Percentiles rank a stretch among this genome's conserved stretches.
phyloP scores from a whole-genome alignment of 1,140 invertebrate genomes.

The Pissodes strobi region DNA sequence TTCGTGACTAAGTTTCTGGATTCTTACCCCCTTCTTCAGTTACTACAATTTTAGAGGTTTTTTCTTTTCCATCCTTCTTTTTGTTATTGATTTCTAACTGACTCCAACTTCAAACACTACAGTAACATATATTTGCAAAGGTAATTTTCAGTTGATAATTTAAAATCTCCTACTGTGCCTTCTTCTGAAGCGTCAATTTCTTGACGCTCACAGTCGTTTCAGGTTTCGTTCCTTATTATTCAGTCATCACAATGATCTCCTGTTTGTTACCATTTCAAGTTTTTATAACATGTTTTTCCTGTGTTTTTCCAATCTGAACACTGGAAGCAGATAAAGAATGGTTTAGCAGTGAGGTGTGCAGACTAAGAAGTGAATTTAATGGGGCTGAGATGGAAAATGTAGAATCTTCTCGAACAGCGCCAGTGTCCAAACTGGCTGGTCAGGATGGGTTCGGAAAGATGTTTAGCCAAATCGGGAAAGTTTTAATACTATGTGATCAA shows the following conservation, averaged over 20 bases:
- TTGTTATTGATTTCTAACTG: conserved; percentile 44
- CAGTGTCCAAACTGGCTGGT: too few species aligned
- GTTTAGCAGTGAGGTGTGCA: too few species aligned
- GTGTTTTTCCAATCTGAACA: too few species aligned
- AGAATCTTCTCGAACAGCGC: too few species aligned
- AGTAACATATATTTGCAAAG: conserved; percentile 42
- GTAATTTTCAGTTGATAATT: conserved; percentile 48
- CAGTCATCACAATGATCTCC: conserved; percentile 45
- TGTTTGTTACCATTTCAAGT: conserved; percentile 45
- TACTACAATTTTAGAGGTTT: conserved; percentile 51
- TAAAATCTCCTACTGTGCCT: conserved; percentile 41
- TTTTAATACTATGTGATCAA: too few species aligned
- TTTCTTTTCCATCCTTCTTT: conserved; percentile 38
- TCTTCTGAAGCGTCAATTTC: conserved; percentile 47
- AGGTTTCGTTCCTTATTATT: conserved; percentile 44
- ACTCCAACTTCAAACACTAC: conserved; percentile 38
- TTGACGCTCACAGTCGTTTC: conserved; percentile 47
- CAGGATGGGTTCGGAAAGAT: too few species aligned
- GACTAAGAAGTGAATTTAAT: too few species aligned
- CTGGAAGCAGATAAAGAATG: too few species aligned
- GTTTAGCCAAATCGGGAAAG: too few species aligned
- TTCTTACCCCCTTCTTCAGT: conserved; percentile 54
- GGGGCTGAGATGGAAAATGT: too few species aligned
- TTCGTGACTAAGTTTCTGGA: conserved; percentile 1
- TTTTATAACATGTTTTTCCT: conserved; percentile 50